Conservation (phyloP, 1,140 invertebrate species). For the Drosophila sturtevanti region DNA sequence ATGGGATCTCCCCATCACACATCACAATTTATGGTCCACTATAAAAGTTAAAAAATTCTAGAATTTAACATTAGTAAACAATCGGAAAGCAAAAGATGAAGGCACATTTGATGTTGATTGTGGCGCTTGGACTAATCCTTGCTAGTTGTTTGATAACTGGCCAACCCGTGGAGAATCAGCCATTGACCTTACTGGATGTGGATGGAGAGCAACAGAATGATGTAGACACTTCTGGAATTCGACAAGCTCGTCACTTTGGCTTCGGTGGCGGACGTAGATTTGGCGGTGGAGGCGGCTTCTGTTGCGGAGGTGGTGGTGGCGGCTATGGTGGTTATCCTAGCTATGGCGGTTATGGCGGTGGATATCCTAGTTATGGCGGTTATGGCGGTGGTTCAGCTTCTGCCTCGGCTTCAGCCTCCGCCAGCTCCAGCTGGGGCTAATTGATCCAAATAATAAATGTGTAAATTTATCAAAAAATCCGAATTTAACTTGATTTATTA, state of each 20-base stretch:
- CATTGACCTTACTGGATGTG: constrained; percentile 45
- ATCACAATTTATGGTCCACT: constrained; percentile 29
- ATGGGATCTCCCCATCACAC: constrained; percentile 46
- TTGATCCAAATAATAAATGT: constrained; percentile 10
- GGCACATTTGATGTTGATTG: constrained; percentile 29
- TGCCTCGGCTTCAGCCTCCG: constrained; percentile 44
- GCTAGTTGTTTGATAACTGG: constrained; percentile 25
- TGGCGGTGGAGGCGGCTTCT: constrained; percentile 34
- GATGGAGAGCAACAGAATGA: constrained; percentile 44
- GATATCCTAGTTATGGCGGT: constrained; percentile 22
- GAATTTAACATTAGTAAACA: constrained; percentile 36
- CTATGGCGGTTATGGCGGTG: constrained; percentile 28
- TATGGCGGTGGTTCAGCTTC: constrained; percentile 46
- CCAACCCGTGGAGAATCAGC: constrained; percentile 45
- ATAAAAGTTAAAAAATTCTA: constrained; percentile 31
- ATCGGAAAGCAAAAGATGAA: constrained; percentile 53
- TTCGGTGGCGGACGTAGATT: constrained; percentile 29
- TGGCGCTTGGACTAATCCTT: constrained; percentile 18
- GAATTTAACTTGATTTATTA: not conserved
- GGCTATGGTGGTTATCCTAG: constrained; percentile 37
- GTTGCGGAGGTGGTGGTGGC: constrained; percentile 30
- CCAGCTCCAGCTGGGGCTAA: constrained; percentile 27
- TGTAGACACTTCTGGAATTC: constrained; percentile 2
- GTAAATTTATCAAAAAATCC: not conserved
- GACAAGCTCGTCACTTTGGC: constrained; percentile 44